Percentiles rank a stretch among this genome's conserved stretches.
Evolutionary conservation across 2,888 invertebrate species (phyloP).

Genomic region (Hirtodrosophila histrioides): DNA sequence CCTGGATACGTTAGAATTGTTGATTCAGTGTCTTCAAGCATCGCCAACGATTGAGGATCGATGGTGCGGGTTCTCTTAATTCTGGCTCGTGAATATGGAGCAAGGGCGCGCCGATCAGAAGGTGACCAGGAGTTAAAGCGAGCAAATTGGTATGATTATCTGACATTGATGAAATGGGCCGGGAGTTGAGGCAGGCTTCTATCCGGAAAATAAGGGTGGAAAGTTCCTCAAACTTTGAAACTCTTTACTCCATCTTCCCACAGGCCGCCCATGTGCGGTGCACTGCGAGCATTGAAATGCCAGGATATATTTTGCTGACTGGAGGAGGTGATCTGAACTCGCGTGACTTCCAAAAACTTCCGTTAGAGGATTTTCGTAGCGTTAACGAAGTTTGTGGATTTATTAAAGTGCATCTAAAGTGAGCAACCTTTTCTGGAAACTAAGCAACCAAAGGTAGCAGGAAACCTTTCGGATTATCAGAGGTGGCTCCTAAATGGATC

Average conservation of each 20-base stretch:
- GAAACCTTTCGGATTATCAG: background rate
- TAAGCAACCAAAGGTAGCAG: background rate
- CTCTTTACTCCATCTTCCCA: too few species aligned
- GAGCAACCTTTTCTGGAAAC: background rate
- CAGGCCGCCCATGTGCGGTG: too few species aligned
- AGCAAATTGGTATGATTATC: background rate
- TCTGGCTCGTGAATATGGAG: too few species aligned
- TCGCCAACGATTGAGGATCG: too few species aligned
- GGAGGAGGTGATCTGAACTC: too few species aligned
- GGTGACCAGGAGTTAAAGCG: background rate
- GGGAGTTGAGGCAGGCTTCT: background rate
- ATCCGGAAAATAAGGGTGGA: background rate
- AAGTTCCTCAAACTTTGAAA: background rate
- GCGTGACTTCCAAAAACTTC: too few species aligned
- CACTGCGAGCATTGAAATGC: background rate
- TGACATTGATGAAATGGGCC: background rate
- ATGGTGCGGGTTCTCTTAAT: too few species aligned
- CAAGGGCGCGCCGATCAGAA: too few species aligned
- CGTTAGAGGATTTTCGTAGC: background rate
- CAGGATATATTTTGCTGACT: background rate
- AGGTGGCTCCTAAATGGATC: background rate
- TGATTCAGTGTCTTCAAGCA: too few species aligned
- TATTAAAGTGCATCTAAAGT: background rate
- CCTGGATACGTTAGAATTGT: too few species aligned
- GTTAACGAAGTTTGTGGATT: background rate